phyloP scores from a whole-genome alignment of 1,140 invertebrate species.

The Drosophila bocqueti region DNA sequence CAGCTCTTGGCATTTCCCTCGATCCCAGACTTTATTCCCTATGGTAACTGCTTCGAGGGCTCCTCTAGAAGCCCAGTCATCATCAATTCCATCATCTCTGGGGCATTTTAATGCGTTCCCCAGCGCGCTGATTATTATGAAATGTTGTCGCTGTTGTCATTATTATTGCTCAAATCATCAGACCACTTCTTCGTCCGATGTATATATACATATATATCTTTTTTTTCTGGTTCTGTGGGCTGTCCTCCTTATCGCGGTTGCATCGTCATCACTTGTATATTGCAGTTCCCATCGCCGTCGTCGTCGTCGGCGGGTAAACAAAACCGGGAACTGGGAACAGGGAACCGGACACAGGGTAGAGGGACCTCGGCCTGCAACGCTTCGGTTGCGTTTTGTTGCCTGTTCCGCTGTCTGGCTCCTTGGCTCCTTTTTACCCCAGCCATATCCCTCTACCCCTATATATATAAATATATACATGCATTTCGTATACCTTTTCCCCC shows the following conservation, averaged over 20 bases:
- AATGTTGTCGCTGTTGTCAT: constrained; percentile 60
- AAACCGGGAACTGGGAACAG: constrained; percentile 5
- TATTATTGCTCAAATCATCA: constrained; percentile 38
- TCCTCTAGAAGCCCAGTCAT: constrained; percentile 21
- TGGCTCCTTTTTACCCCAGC: constrained; percentile 14
- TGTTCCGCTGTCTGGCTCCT: constrained; percentile 53
- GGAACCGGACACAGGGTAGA: background rate
- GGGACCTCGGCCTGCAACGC: constrained; percentile 43
- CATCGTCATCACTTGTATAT: constrained; percentile 34
- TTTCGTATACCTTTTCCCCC: constrained; percentile 6
- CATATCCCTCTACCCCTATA: background rate
- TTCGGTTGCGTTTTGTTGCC: constrained; percentile 54
- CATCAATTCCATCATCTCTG: constrained; percentile 50
- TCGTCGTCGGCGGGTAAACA: constrained; percentile 13
- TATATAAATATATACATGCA: background rate
- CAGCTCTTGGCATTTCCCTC: background rate
- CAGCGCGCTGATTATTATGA: constrained; percentile 62
- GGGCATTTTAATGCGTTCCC: constrained; percentile 47
- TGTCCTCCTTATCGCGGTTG: constrained; percentile 39
- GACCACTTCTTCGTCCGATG: constrained; percentile 20
- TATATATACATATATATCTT: background rate
- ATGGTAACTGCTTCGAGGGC: constrained; percentile 2
- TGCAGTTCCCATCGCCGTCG: constrained; percentile 30
- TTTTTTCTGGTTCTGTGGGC: constrained; percentile 1
- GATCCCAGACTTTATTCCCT: background rate